Evolutionary conservation across 2,888 invertebrate species (phyloP).

Genomic region (Torymus tubicola): DNA sequence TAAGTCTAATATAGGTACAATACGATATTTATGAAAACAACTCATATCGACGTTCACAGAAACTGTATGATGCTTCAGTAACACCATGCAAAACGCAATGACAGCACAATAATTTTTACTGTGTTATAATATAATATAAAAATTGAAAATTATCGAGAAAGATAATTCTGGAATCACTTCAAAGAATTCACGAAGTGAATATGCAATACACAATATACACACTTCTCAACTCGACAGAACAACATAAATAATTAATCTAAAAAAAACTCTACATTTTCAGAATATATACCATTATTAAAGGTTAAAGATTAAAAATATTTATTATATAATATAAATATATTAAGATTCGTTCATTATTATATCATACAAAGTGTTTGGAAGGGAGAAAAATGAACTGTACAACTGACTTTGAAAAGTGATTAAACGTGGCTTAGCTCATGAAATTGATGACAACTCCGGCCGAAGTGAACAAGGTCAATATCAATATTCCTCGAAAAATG

Average conservation of each 20-base stretch:
- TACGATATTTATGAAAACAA: too few relatives aligned
- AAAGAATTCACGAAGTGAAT: conserved; percentile 34
- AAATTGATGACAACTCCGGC: conserved; percentile 67
- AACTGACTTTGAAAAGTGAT: conserved; percentile 38
- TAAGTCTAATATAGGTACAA: too few relatives aligned
- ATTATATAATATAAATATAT: too few relatives aligned
- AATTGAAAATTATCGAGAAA: neutral
- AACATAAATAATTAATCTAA: neutral
- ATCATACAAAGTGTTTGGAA: too few relatives aligned
- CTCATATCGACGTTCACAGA: too few relatives aligned
- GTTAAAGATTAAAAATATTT: conserved; percentile 28
- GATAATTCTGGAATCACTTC: conserved; percentile 3
- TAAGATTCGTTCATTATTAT: too few relatives aligned
- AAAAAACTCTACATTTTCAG: neutral
- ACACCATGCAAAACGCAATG: conserved; percentile 3
- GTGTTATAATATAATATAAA: neutral
- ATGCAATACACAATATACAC: conserved; percentile 31
- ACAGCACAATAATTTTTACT: conserved; percentile 15
- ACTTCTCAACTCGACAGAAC: conserved; percentile 24
- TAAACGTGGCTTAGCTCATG: conserved; percentile 62
- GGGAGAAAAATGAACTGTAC: neutral
- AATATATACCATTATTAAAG: conserved; percentile 1
- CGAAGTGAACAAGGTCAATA: conserved; percentile 69
- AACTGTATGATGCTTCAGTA: neutral
- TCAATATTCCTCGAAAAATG: conserved; percentile 70